These are phyloP conservation scores for Sus cebifrons DNA, from an alignment of 2,797 vertebrate genomes.

Conservation along the genomic window DNA sequence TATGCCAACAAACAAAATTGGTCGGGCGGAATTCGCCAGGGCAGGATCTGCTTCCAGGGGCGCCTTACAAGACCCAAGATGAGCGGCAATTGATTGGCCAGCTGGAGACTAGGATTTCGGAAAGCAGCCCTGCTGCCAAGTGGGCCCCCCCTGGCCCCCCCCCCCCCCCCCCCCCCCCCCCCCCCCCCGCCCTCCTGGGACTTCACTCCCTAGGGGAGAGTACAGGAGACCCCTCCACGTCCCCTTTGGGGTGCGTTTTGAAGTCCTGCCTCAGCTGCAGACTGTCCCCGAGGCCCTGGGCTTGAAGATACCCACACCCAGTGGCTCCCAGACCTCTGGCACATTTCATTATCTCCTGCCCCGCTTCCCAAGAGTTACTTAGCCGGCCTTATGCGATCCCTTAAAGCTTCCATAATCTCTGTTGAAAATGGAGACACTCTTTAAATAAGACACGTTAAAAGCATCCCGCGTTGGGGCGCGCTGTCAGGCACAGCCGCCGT, in stretches of 20 bases:
- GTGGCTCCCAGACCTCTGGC: neutral
- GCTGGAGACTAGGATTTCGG: neutral
- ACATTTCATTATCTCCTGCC: neutral
- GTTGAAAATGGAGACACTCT: neutral
- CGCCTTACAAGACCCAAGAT: neutral
- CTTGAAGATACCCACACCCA: neutral
- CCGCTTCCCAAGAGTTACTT: neutral
- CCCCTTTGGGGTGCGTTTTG: neutral
- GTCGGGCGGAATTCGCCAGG: neutral
- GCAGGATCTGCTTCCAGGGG: neutral
- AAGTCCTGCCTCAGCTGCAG: neutral
- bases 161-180: too few relatives aligned
- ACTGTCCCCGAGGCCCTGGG: neutral
- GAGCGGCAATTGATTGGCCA: neutral
- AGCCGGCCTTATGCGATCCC: neutral
- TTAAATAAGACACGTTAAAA: neutral
- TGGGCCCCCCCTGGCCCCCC: neutral
- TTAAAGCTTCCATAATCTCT: neutral
- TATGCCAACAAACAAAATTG: neutral
- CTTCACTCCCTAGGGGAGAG: neutral
- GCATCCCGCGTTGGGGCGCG: fast-evolving
- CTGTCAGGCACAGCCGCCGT: fast-evolving
- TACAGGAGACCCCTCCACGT: neutral
- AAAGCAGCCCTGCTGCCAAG: neutral
- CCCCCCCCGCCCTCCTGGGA: neutral